Base-by-base conservation (phyloP, 2,113 vertebrate genomes). In the Loxodonta africana region DNA sequence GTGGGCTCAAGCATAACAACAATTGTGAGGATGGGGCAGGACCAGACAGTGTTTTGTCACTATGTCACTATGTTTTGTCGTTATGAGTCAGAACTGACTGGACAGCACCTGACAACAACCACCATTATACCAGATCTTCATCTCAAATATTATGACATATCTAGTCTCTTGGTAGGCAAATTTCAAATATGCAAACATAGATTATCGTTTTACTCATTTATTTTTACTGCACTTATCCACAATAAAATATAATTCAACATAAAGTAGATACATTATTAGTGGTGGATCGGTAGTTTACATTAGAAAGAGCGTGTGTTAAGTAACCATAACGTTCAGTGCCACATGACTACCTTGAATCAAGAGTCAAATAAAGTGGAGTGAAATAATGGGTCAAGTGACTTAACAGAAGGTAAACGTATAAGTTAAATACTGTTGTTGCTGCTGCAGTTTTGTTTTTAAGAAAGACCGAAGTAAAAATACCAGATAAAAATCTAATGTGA, bases 391-490 rank as follows among this genome's bases (percentile, higher is more conserved):
- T 51, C 46, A 4, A 48, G 9, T 62, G 46, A 51, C 46, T 33
- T 62, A 25, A 1, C 30, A n/a, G 17, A 41, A 84, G 46, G 37
- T 51, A 28, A 51, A 60, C 11, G 18, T 18, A 53, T 8, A n/a
- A 41, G 63, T 69, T 57, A 57, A 46, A 51, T 41, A 57, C n/a
- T 63, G 1, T 23, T 53, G 25, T 73, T 86, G 23, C 33, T 77
- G 23, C 78, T 76, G 71, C n/a, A 86, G 1, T 85, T 91, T 93
- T 46, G 11, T 44, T 85, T 97, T 94, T 88, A 67, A 51, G 73
- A 83, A 65, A 77, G 65, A 63, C 14, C 1, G 6, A 88, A 77
- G 5, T 91, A 41, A 95, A 96, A 78, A 53, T 60, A 46, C 12
- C 69, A 83, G 28, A 44, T 88, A 8, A 44, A 77, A 57, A 37